These are phyloP conservation scores for Nyctibius grandis DNA, from an alignment of 2,797 vertebrate species.

Conservation along the genomic window DNA sequence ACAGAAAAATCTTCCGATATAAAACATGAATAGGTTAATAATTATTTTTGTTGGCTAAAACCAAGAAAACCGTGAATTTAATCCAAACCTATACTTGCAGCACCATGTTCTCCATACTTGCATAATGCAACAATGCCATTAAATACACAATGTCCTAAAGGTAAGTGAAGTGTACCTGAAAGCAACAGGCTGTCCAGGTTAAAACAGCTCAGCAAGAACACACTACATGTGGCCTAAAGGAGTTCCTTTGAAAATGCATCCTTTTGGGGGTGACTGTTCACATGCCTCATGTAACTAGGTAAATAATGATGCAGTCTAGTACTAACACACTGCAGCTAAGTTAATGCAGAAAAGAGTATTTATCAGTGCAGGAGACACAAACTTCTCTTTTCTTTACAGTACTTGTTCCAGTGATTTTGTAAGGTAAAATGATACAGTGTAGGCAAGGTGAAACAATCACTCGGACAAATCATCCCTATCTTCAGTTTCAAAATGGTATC, in stretches of 20 bases:
- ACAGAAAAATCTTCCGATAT: not conserved
- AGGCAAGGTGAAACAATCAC: not conserved
- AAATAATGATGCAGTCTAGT: not conserved
- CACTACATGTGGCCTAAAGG: not conserved
- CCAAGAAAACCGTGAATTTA: not conserved
- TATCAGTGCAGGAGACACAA: not conserved
- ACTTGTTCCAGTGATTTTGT: not conserved
- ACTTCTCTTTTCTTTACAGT: not conserved
- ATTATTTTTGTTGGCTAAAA: not conserved
- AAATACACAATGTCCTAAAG: not conserved
- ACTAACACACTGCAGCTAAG: not conserved
- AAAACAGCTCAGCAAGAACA: not conserved
- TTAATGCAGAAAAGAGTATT: not conserved
- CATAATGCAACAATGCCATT: not conserved
- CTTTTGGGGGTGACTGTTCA: not conserved
- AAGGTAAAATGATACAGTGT: not conserved
- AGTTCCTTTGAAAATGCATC: not conserved
- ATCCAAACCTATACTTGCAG: not conserved
- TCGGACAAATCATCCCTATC: not conserved
- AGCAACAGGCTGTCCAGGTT: not conserved
- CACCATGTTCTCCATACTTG: not conserved
- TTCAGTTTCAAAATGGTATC: not conserved
- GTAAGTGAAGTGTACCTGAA: not conserved
- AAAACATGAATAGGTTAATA: not conserved
- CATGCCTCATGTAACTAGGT: not conserved